phyloP scores from a whole-genome alignment of 1,140 invertebrate genomes.

The Phymastichus coffea region DNA sequence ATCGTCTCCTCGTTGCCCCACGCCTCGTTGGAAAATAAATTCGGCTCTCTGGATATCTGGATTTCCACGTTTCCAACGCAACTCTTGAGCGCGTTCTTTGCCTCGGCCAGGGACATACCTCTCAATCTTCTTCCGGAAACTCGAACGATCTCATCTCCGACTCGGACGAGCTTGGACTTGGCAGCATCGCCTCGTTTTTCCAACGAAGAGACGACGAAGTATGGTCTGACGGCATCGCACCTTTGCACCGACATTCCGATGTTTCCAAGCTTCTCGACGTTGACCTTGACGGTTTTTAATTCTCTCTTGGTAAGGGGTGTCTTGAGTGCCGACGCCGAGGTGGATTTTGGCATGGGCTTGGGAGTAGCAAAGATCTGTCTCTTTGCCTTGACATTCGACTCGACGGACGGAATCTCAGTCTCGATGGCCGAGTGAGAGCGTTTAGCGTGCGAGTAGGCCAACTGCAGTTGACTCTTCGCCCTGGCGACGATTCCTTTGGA shows the following conservation, averaged over 20 bases:
- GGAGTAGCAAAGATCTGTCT: slow-evolving; percentile 2
- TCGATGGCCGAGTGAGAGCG: slow-evolving; percentile 41
- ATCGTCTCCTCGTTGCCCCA: slow-evolving; percentile 37
- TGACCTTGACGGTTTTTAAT: slow-evolving; percentile 44
- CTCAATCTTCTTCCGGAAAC: slow-evolving; percentile 66
- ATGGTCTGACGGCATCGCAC: slow-evolving; percentile 43
- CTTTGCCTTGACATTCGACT: slow-evolving; percentile 33
- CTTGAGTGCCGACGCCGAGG: not conserved
- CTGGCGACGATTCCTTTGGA: slow-evolving; percentile 28
- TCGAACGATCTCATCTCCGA: slow-evolving; percentile 70
- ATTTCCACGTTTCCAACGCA: slow-evolving; percentile 44
- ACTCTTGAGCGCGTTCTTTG: slow-evolving; percentile 59
- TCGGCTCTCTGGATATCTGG: slow-evolving; percentile 30
- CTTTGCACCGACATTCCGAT: slow-evolving; percentile 44
- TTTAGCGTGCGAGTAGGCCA: slow-evolving; percentile 43
- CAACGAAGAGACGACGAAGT: slow-evolving; percentile 46
- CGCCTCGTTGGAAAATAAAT: slow-evolving; percentile 33
- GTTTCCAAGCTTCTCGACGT: slow-evolving; percentile 31
- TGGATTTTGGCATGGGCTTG: not conserved
- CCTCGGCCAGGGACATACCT: slow-evolving; percentile 64
- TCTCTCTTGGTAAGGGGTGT: slow-evolving; percentile 39
- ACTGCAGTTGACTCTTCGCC: not conserved
- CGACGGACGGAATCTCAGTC: not conserved
- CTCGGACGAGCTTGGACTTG: slow-evolving; percentile 46
- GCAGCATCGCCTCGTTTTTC: slow-evolving; percentile 42